These are phyloP conservation scores for Sandelia bainsii DNA, from an alignment of 2,797 vertebrate species.

Conservation along the genomic window DNA sequence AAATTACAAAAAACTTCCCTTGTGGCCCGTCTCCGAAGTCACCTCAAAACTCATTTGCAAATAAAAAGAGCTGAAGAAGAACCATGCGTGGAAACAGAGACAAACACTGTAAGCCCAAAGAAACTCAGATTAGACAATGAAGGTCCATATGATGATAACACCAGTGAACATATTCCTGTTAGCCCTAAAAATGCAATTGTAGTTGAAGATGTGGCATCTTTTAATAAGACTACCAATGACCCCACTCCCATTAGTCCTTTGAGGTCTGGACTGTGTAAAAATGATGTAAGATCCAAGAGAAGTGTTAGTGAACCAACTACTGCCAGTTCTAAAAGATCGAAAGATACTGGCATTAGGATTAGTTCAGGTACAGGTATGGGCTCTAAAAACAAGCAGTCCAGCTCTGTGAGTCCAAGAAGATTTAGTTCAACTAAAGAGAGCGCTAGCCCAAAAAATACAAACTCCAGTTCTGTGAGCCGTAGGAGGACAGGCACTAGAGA, in stretches of 20 bases:
- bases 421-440: neutral
- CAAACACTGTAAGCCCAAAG: neutral
- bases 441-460: neutral
- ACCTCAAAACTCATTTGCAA: conserved; percentile 42
- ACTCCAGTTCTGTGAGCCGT: neutral
- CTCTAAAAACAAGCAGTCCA: neutral
- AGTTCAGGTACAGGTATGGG: conserved; percentile 1
- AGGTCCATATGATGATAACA: neutral
- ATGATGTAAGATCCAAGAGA: neutral
- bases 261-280: conserved; percentile 20
- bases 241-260: neutral
- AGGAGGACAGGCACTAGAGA: neutral
- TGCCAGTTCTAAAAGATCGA: neutral
- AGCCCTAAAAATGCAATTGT: neutral
- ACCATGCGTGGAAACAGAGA: neutral
- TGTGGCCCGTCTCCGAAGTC: conserved; percentile 54
- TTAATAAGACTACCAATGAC: neutral
- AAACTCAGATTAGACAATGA: conserved; percentile 23
- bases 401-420: neutral
- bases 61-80: conserved; percentile 20
- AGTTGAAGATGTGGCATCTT: conserved; percentile 2
- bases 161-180: neutral
- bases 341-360: neutral
- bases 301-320: neutral
- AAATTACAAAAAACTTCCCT: conserved; percentile 15